Evolutionary conservation across 1,140 invertebrate species (phyloP).

Genomic region (Brachionus paranguensis): DNA sequence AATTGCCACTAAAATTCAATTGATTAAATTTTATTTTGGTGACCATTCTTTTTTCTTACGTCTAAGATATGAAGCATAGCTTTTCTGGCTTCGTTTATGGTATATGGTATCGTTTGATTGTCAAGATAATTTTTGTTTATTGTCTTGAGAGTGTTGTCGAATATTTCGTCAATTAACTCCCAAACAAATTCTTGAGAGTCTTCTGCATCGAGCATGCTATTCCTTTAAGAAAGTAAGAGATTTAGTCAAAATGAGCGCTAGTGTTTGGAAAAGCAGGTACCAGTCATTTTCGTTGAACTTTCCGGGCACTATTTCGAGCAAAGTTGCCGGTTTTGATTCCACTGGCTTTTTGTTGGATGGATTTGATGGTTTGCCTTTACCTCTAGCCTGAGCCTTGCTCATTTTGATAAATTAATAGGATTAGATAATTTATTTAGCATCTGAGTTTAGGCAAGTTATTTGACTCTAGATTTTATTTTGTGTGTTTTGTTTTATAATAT

Average conservation of each 20-base stretch:
- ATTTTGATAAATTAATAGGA: neutral
- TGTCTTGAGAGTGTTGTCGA: slow-evolving; percentile 44
- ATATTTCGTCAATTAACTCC: slow-evolving; percentile 52
- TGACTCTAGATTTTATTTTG: neutral
- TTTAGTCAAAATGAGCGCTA: neutral
- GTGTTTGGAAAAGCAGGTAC: slow-evolving; percentile 43
- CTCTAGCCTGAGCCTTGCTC: neutral
- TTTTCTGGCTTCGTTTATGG: slow-evolving; percentile 52
- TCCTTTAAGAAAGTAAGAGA: slow-evolving; percentile 44
- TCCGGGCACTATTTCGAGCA: slow-evolving; percentile 52
- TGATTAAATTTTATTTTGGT: slow-evolving; percentile 14
- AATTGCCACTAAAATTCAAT: slow-evolving; percentile 50
- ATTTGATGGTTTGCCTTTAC: neutral
- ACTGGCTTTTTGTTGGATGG: neutral
- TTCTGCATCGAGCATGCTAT: slow-evolving; percentile 52
- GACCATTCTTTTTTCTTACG: slow-evolving; percentile 42
- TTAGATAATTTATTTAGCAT: neutral
- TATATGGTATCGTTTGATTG: slow-evolving; percentile 52
- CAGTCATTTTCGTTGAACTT: slow-evolving; percentile 55
- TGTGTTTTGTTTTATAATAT: neutral
- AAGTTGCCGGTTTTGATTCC: neutral
- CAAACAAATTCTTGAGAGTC: slow-evolving; percentile 50
- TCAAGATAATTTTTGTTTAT: slow-evolving; percentile 52
- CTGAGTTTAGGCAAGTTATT: neutral
- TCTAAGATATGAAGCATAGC: slow-evolving; percentile 53